phyloP scores from a whole-genome alignment of 2,888 invertebrate species.

The Pherbina coryleti region DNA sequence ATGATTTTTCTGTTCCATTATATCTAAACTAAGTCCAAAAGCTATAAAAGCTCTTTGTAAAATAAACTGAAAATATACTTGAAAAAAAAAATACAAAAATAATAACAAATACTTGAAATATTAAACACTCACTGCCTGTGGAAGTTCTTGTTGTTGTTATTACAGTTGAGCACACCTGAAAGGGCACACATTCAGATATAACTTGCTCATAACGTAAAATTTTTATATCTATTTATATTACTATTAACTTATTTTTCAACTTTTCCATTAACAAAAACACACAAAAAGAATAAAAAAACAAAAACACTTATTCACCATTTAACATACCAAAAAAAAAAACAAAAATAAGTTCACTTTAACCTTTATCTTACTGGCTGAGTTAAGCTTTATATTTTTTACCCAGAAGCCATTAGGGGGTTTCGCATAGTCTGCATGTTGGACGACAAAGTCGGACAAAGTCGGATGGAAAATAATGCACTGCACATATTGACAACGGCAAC shows the following conservation, averaged over 20 bases:
- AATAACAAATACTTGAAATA: conserved; percentile 4
- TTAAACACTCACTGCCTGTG: conserved; percentile 43
- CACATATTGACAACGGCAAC: too few species aligned
- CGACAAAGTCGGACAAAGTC: too few species aligned
- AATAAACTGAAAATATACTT: background rate
- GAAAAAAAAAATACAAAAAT: background rate
- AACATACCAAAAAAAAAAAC: background rate
- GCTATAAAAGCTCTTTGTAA: background rate
- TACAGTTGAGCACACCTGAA: conserved; percentile 5
- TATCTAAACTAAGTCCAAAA: conserved; percentile 23
- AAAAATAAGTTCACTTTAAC: background rate
- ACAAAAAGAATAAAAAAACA: background rate
- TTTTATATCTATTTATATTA: background rate
- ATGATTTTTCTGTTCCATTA: background rate
- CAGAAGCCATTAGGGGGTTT: too few species aligned
- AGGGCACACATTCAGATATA: conserved; percentile 5
- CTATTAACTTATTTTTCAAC: background rate
- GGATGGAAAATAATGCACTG: too few species aligned
- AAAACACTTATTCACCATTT: too few species aligned
- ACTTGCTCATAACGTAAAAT: background rate
- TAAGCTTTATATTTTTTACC: too few species aligned
- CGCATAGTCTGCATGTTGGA: too few species aligned
- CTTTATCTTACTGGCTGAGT: background rate
- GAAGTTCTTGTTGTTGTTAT: conserved; percentile 1
- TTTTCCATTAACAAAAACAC: background rate